Percentiles rank a stretch among this genome's conserved stretches.
These are phyloP conservation scores for Cotesia vestalis DNA, from an alignment of 1,140 invertebrate species.

Conservation along the genomic window DNA sequence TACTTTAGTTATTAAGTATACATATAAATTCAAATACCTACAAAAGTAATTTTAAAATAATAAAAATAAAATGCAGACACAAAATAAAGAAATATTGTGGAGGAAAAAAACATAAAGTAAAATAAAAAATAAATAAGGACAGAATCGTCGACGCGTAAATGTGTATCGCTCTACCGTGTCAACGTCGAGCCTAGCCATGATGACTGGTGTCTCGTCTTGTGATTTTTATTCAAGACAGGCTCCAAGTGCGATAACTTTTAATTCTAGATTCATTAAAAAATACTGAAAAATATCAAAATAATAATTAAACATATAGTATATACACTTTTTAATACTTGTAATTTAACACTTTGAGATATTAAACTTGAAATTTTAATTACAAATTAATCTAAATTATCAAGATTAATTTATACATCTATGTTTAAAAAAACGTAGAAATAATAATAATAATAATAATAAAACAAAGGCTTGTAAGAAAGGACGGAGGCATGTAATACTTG, in stretches of 20 bases:
- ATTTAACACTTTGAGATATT: too few species aligned
- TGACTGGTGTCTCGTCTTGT: conserved; percentile 16
- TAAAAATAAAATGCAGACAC: not conserved
- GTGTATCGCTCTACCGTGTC: conserved; percentile 6
- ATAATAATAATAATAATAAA: too few species aligned
- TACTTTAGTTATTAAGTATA: too few species aligned
- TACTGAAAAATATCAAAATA: not conserved
- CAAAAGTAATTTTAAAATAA: too few species aligned
- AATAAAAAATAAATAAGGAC: conserved; percentile 1
- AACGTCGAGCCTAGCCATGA: not conserved
- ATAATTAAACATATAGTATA: not conserved
- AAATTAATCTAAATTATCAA: too few species aligned
- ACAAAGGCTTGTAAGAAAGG: too few species aligned
- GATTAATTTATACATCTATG: too few species aligned
- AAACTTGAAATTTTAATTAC: too few species aligned
- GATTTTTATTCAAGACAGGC: not conserved
- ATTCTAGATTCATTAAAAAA: not conserved
- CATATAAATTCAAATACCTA: too few species aligned
- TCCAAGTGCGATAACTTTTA: conserved; percentile 10
- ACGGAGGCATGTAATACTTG: too few species aligned
- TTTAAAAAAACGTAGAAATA: too few species aligned
- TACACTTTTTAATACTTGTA: too few species aligned
- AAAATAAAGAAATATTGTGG: not conserved
- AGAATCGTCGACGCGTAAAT: not conserved
- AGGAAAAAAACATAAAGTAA: not conserved